phyloP scores from a whole-genome alignment of 2,113 vertebrate species.

The Pipra filicauda region DNA sequence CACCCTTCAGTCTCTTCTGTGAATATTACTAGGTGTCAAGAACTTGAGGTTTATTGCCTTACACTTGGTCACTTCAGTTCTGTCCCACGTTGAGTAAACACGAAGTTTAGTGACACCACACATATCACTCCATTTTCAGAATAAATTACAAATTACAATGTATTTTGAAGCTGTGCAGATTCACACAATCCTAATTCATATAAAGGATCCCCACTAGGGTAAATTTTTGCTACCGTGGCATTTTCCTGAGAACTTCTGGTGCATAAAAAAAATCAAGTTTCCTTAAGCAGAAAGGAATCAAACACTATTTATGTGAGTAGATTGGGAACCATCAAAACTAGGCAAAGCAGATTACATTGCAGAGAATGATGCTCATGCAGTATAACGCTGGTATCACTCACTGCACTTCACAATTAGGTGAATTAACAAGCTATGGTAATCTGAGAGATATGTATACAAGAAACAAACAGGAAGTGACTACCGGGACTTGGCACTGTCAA shows the following conservation, averaged over 20 bases:
- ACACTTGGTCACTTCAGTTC: background rate
- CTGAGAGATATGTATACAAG: constrained; percentile 7
- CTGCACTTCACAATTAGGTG: background rate
- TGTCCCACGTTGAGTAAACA: background rate
- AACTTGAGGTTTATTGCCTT: background rate
- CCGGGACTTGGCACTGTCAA: constrained; percentile 40
- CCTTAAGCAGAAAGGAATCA: background rate
- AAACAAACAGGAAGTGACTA: constrained; percentile 62
- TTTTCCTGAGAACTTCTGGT: background rate
- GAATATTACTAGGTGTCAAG: background rate
- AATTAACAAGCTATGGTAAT: background rate
- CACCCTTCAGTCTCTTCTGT: background rate
- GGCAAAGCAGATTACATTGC: background rate
- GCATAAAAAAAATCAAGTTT: background rate
- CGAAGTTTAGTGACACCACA: background rate
- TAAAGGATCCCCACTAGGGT: background rate
- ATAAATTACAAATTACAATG: background rate
- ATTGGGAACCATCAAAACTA: background rate
- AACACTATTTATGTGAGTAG: background rate
- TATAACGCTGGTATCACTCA: background rate
- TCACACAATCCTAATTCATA: background rate
- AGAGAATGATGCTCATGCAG: background rate
- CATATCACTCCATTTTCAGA: background rate
- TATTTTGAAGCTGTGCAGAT: background rate
- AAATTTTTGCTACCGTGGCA: background rate